Percentiles rank a stretch among this genome's conserved stretches.
Conservation (phyloP, 1,140 invertebrate genomes). For the Zaprionus lachaisei region DNA sequence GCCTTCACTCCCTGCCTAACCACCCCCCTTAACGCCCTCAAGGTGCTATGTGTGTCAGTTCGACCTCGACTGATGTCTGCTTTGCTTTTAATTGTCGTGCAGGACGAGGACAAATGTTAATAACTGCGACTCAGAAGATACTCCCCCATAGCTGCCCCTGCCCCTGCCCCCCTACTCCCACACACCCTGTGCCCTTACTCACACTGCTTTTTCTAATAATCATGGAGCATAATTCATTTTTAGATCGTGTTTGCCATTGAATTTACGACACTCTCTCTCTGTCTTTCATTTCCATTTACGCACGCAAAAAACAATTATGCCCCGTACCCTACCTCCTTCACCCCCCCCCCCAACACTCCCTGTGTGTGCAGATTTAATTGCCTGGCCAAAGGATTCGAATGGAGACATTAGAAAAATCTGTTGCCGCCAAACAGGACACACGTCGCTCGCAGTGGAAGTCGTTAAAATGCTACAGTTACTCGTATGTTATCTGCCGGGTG, state of each 20-base stretch:
- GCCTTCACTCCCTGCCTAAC: background rate
- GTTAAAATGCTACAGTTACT: constrained; percentile 58
- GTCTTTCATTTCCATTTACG: constrained; percentile 57
- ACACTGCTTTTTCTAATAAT: constrained; percentile 68
- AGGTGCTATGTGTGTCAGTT: constrained; percentile 68
- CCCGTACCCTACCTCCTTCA: background rate
- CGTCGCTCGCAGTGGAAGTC: constrained; percentile 51
- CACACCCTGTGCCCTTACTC: background rate
- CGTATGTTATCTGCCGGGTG: constrained; percentile 26
- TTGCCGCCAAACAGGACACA: constrained; percentile 65
- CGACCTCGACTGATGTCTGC: constrained; percentile 37
- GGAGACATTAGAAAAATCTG: constrained; percentile 82
- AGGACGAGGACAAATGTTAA: constrained; percentile 68
- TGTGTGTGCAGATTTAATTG: constrained; percentile 62
- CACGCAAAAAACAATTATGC: constrained; percentile 74
- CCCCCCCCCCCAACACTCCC: background rate
- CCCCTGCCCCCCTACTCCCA: background rate
- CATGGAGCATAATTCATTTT: constrained; percentile 71
- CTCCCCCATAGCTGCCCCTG: background rate
- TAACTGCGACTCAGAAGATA: constrained; percentile 56
- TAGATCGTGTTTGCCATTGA: constrained; percentile 62
- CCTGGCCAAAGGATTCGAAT: constrained; percentile 77
- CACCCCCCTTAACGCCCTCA: background rate
- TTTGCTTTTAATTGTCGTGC: constrained; percentile 68
- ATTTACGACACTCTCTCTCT: constrained; percentile 65